Conservation (phyloP, 2,113 vertebrate genomes). For the Ailuropoda melanoleuca region DNA sequence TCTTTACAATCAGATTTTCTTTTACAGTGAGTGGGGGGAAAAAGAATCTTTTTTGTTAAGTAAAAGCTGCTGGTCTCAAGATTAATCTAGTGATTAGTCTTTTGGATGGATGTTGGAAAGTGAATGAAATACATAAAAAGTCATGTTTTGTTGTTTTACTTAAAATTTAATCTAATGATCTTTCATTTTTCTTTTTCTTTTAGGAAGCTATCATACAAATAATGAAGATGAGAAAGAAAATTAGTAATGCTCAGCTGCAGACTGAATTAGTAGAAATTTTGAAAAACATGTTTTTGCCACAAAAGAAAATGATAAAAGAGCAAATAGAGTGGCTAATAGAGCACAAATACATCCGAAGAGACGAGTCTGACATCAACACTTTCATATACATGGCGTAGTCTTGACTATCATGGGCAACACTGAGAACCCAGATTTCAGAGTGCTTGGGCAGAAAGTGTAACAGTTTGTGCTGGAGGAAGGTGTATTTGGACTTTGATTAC, state of each 20-base stretch:
- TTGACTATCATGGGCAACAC: constrained; percentile 69
- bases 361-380: constrained; percentile 98
- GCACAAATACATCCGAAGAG: constrained; percentile 99
- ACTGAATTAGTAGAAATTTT: constrained; percentile 99
- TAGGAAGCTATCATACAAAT: constrained; percentile 99
- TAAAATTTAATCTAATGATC: constrained; percentile 19
- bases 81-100: background rate
- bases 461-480: constrained; percentile 83
- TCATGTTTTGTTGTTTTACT: constrained; percentile 21
- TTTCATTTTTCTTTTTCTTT: constrained; percentile 54
- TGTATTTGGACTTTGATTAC: constrained; percentile 86
- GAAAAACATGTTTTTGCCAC: constrained; percentile 99
- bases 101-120: background rate
- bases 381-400: constrained; percentile 98
- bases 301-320: constrained; percentile 99
- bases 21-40: background rate
- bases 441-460: constrained; percentile 82
- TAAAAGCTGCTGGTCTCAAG: background rate
- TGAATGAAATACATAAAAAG: background rate
- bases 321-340: constrained; percentile 99
- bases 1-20: constrained; percentile 5
- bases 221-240: constrained; percentile 99
- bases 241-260: constrained; percentile 99
- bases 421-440: constrained; percentile 71
- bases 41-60: background rate